phyloP scores from a whole-genome alignment of 2,113 vertebrate genomes.

The Chaenogobius annularis region DNA sequence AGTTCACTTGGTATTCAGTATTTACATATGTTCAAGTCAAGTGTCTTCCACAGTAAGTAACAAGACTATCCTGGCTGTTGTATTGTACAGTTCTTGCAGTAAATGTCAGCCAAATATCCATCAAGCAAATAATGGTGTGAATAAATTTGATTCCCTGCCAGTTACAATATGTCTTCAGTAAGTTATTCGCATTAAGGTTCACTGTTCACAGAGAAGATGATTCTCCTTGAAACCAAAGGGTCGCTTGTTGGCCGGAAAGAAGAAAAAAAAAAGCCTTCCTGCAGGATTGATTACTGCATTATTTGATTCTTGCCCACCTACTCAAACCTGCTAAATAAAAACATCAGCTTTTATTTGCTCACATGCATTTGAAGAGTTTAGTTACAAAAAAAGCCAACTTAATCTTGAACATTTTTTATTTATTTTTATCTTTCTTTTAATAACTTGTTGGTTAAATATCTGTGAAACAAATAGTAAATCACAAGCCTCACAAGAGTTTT shows the following conservation, averaged over 20 bases:
- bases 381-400: too few species aligned
- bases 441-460: too few species aligned
- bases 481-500: too few species aligned
- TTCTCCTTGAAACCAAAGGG: neutral
- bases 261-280: neutral
- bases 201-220: neutral
- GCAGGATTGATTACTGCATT: too few species aligned
- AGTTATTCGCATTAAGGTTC: neutral
- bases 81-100: neutral
- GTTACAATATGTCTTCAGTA: neutral
- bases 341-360: too few species aligned
- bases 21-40: neutral
- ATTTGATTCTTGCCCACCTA: too few species aligned
- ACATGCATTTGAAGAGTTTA: too few species aligned
- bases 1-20: neutral
- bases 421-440: too few species aligned
- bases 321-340: too few species aligned
- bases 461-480: too few species aligned
- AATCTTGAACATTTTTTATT: too few species aligned
- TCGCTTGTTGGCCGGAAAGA: neutral
- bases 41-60: neutral
- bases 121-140: neutral
- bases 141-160: neutral
- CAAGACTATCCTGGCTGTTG: neutral
- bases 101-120: neutral